Evolutionary conservation across 2,113 vertebrate genomes (phyloP), one percentile per base, ranked within the genome.

Genomic region (Pundamilia nyererei): DNA sequence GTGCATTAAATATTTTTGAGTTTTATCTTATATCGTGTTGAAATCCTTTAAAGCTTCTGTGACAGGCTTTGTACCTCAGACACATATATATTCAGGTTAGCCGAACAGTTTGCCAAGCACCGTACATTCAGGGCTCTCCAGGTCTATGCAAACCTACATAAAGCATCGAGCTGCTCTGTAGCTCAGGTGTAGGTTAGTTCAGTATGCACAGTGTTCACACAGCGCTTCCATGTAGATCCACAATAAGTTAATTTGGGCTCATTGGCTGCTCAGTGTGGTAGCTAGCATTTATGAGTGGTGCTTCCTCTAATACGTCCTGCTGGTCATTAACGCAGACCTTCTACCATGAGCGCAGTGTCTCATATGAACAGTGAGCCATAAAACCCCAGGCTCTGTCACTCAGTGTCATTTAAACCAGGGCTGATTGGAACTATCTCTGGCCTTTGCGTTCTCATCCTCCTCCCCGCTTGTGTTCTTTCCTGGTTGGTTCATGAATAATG

Each of bases 401-500:
- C 96, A 97, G 97, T 98, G 98, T 98, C 98, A 98, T 97, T 97
- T 98, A 98, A 97, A 97, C 95, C 96, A 96, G 97, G 97, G 97
- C 98, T 98, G 98, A 98, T 98, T 98, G 97, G 97, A 97, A 95
- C 96, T 96, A 95, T 87, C 89, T 94, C 96, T 98, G 98, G 97
- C 97, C 97, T 98, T 97, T 97, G 97, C 97, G 97, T 97, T 96
- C 95, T 87, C 85, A 89, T 92, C 94, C 93, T 93, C 92, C 88
- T 93, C 91, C 87, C 89, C 21, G 86, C 93, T 93, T 70, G 87
- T 83, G 65, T 86, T 89, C 87, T 70, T 97, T 96, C 96, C 97
- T 97, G 97, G 97, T 94, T 95, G 96, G 90, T 95, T 96, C 96
- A 98, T 99, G 98, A 99, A 99, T 99, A 98, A 99, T 99, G 97